Base-by-base conservation (phyloP, 2,113 vertebrate genomes). In the Seriola dumerili region DNA sequence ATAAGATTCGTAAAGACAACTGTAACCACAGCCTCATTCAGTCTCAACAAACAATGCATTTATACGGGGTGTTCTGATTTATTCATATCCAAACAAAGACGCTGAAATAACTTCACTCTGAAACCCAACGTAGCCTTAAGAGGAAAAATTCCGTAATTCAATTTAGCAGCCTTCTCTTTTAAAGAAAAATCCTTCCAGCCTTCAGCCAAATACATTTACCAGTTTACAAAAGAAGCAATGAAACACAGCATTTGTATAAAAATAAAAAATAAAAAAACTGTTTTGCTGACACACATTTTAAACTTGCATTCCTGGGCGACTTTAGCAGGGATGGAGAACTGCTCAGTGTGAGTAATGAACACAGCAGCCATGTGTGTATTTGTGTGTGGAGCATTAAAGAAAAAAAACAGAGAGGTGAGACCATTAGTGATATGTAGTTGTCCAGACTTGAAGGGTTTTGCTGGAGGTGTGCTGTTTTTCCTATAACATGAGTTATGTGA, bases 1-100 rank as follows among this genome's bases (percentile, higher is more conserved):
- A 23, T 61, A 44, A 67, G 61, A 63, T 58, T 16, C 25, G 25
- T 72, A 21, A 36, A 9, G 34, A 55, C 36, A 25, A 36, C 25
- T 48, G 61, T 5, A 63, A 44, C 71, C 14, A 46, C 52, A 34
- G 44, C 32, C 12, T 66, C 23, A 10, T 52, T 77, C 38, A 29
- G 4, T 57, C 34, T 62, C 34, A 58, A 8, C 32, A 9, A n/a
- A 66, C 7, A 8, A 6, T 12, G 23, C 12, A 19, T 44, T 72
- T 80, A 36, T 16, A 19, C 42, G 5, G 8, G 4, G 4, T 11
- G 0, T 78, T 76, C 32, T 63, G 17, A 83, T 77, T 72, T 81
- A 78, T 79, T 81, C 58, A 48, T 6, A 65, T 29, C 32, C 71
- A 70, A 57, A 74, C 72, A 74, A 82, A 89, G 50, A 69, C 38